Evolutionary conservation across 1,140 invertebrate species (phyloP).

Genomic region (Argopecten irradians): DNA sequence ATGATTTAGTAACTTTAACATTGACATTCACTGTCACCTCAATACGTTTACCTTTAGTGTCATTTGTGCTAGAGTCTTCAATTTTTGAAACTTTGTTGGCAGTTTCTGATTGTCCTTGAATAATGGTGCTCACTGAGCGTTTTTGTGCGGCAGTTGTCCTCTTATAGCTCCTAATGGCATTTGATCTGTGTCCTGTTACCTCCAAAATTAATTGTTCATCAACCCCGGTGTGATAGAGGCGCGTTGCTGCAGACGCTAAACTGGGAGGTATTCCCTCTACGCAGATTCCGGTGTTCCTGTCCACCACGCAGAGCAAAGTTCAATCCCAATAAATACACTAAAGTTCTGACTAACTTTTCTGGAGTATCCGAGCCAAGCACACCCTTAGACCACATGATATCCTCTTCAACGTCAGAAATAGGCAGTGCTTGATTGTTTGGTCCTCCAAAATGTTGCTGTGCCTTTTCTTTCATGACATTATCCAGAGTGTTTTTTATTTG

Average conservation of each 20-base stretch:
- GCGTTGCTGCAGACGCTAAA: constrained; percentile 32
- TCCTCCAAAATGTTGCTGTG: neutral
- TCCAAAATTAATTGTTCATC: constrained; percentile 37
- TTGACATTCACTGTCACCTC: no score
- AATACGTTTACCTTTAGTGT: no score
- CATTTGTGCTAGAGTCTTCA: no score
- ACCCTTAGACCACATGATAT: constrained; percentile 12
- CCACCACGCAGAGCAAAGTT: neutral
- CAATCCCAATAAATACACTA: constrained; percentile 19
- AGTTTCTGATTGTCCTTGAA: constrained; percentile 23
- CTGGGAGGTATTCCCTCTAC: neutral
- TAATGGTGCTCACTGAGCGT: neutral
- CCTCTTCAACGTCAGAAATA: neutral
- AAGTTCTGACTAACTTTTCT: neutral
- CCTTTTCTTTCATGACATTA: neutral
- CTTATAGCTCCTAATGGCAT: constrained; percentile 27
- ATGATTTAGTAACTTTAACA: no score
- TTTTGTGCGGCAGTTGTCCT: constrained; percentile 13
- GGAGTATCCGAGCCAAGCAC: neutral
- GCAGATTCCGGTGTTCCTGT: no score
- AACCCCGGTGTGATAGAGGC: constrained; percentile 33
- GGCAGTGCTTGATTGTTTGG: neutral
- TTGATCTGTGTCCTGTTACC: constrained; percentile 32
- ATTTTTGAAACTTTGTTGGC: neutral
- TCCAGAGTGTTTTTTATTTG: constrained; percentile 33